Evolutionary conservation across 2,113 vertebrate species (phyloP).

Genomic region (Bubo blakistoni): DNA sequence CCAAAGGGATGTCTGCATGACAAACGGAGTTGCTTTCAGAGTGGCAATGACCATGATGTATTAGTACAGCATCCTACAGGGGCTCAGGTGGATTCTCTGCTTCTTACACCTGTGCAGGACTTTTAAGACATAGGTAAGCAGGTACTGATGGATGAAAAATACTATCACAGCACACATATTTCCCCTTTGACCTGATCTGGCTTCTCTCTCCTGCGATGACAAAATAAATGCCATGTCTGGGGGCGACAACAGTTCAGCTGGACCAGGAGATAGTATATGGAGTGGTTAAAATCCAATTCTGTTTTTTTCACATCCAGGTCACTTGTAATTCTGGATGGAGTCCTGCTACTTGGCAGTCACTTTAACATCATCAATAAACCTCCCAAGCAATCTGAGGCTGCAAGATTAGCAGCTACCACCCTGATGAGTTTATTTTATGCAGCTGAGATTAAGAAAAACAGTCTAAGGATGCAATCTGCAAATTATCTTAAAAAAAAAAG

Average conservation of each 20-base stretch:
- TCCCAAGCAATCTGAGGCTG: neutral
- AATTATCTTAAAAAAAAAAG: neutral
- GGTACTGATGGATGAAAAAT: neutral
- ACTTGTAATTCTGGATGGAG: neutral
- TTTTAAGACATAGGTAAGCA: neutral
- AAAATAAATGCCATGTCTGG: neutral
- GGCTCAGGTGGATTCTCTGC: neutral
- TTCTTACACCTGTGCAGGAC: neutral
- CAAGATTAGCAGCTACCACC: neutral
- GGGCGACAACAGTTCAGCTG: neutral
- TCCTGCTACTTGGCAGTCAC: neutral
- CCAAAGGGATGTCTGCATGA: neutral
- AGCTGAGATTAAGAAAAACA: constrained; percentile 13
- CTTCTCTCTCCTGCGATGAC: neutral
- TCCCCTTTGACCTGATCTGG: neutral
- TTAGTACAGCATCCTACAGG: neutral
- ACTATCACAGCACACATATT: neutral
- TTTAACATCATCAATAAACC: constrained; percentile 7
- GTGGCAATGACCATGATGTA: accelerated
- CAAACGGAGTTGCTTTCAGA: neutral
- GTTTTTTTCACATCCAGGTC: neutral
- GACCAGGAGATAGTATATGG: neutral
- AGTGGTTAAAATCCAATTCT: neutral
- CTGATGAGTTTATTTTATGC: neutral
- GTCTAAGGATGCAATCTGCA: neutral